Conservation (phyloP, 2,113 vertebrate species). For the Bombycilla garrulus region DNA sequence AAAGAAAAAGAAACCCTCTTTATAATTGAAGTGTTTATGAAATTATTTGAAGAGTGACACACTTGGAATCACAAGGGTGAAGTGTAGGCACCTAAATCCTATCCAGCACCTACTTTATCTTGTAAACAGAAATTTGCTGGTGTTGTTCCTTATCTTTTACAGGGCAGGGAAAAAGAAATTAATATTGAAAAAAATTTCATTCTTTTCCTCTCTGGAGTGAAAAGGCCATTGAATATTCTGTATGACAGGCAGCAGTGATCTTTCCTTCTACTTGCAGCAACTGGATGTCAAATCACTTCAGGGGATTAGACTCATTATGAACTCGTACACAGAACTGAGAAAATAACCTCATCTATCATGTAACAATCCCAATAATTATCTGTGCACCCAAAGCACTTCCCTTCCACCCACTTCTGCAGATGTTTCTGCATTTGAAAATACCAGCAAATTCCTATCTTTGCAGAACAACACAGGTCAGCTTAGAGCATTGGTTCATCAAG, state of each 20-base stretch:
- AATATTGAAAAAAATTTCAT: background rate
- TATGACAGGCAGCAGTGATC: background rate
- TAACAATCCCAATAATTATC: constrained; percentile 15
- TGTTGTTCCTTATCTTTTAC: background rate
- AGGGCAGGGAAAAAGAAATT: background rate
- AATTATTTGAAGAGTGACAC: background rate
- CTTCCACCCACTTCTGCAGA: constrained; percentile 28
- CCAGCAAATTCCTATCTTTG: background rate
- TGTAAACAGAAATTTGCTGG: background rate
- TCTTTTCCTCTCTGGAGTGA: background rate
- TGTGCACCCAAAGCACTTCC: background rate
- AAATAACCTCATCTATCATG: background rate
- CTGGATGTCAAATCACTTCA: background rate
- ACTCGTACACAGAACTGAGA: background rate
- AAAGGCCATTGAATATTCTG: background rate
- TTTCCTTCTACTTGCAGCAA: background rate
- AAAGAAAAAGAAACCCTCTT: background rate
- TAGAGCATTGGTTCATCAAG: background rate
- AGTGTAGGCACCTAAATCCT: background rate
- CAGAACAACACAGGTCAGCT: background rate
- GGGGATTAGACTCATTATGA: background rate
- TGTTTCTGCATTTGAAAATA: background rate
- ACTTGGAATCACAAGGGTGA: background rate
- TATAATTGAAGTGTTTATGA: background rate
- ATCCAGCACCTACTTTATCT: background rate